Base-by-base conservation (phyloP, 2,113 vertebrate genomes). In the Hemibates koningsi region DNA sequence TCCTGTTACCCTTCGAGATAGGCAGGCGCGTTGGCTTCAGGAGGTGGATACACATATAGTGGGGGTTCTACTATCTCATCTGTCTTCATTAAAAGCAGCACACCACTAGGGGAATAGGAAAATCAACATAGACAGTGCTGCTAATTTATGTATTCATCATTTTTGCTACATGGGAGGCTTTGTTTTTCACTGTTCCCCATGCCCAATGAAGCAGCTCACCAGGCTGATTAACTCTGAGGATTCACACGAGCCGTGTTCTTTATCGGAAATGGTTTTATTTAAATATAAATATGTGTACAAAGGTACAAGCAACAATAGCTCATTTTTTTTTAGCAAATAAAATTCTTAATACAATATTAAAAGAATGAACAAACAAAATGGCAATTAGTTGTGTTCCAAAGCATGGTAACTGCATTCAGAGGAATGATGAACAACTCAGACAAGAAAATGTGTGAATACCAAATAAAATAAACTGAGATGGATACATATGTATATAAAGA, bases 241-340 rank as follows among this genome's bases (percentile, higher is more conserved):
- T 90, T 90, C 92, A 92, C 79, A 81, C 45, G 13, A 89, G 71
- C 21, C 86, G 29, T 21, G 27, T 52, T 86, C 34, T 95, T 96
- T 96, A 96, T 96, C 94, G 88, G 96, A 97, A 97, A 97, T 96
- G 96, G 91, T 95, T 97, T 97, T 97, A 97, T 97, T 97, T 96
- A 96, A 97, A 97, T 97, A 97, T 97, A 97, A 97, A 97, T 97
- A 97, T 97, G 96, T 97, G 96, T 97, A 97, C 96, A 97, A 97
- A 97, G 96, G 95, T 97, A 97, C 96, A 96, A 96, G 96, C 96
- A 95, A 97, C 94, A 93, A 89, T 95, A 95, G 96, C 94, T 97
- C 92, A 86, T 96, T 96, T 94, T 95, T 41, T 63, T 73, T 45
- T 73, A 95, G 95, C 96, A 96, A 97, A 96, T 95, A 95, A 96